Percentiles rank a stretch among this genome's conserved stretches.
Conservation (phyloP, 1,140 invertebrate genomes). For the Paralvinella palmiformis region DNA sequence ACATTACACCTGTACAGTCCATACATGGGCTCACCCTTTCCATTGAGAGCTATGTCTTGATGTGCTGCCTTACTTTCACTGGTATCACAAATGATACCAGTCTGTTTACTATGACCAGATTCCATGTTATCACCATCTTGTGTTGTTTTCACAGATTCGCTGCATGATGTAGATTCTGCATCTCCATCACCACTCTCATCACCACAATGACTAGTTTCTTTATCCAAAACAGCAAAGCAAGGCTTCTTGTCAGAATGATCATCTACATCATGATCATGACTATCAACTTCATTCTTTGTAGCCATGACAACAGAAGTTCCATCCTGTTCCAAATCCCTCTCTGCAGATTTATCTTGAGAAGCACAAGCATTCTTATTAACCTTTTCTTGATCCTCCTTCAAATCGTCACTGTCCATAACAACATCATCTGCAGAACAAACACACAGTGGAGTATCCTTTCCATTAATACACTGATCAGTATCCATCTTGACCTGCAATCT, state of each 20-base stretch:
- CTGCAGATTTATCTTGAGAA: not conserved
- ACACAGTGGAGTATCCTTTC: no score
- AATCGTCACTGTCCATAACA: not conserved
- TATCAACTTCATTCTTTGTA: not conserved
- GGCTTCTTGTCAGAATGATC: not conserved
- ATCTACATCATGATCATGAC: not conserved
- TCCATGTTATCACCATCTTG: no score
- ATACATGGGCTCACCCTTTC: no score
- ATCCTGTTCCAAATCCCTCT: not conserved
- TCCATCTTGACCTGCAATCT: no score
- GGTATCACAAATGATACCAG: no score
- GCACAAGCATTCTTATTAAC: not conserved
- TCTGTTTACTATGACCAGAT: no score
- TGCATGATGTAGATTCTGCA: not conserved
- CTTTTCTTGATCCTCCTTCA: not conserved
- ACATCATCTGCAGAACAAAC: no score
- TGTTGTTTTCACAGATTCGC: no score
- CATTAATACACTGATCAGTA: no score
- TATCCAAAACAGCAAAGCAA: not conserved
- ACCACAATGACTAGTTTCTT: not conserved
- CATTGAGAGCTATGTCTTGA: not conserved
- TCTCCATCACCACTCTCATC: not conserved
- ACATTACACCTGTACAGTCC: constrained; percentile 51
- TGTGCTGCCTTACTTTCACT: not conserved
- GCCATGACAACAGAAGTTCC: not conserved